A percentile compares a stretch with the other conserved stretches of the same genome.
These are phyloP conservation scores for Dryocosmus kuriphilus DNA, from an alignment of 2,888 invertebrate species.

Conservation along the genomic window DNA sequence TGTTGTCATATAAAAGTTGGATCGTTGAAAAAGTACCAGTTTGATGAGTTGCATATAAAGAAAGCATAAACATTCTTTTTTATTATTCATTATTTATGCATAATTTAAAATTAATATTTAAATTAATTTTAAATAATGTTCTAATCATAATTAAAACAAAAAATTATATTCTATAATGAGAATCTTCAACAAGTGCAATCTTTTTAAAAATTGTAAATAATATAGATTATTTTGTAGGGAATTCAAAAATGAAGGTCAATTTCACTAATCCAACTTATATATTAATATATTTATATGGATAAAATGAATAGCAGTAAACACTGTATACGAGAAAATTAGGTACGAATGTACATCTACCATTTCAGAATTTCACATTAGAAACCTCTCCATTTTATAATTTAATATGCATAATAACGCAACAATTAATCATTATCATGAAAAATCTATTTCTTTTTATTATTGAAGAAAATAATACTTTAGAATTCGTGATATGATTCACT, in stretches of 20 bases:
- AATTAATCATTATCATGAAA: not conserved
- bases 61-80: not conserved
- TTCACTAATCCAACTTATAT: conserved; percentile 27
- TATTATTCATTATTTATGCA: not conserved
- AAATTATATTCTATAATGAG: not conserved
- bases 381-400: not conserved
- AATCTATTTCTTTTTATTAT: not conserved
- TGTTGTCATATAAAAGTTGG: conserved; percentile 39
- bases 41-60: not conserved
- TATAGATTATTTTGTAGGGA: not conserved
- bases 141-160: not conserved
- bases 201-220: conserved; percentile 1
- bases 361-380: not conserved
- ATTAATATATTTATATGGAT: conserved; percentile 23
- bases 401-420: not conserved
- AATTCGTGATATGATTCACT: not conserved
- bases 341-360: not conserved
- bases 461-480: not conserved
- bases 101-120: not conserved
- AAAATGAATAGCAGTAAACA: conserved; percentile 12
- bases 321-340: not conserved
- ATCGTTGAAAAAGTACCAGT: conserved; percentile 14
- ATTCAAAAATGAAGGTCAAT: not conserved
- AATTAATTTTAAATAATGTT: not conserved
- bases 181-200: not conserved